Evolutionary conservation across 2,113 vertebrate species (phyloP).

Genomic region (Sylvilagus bachmani): DNA sequence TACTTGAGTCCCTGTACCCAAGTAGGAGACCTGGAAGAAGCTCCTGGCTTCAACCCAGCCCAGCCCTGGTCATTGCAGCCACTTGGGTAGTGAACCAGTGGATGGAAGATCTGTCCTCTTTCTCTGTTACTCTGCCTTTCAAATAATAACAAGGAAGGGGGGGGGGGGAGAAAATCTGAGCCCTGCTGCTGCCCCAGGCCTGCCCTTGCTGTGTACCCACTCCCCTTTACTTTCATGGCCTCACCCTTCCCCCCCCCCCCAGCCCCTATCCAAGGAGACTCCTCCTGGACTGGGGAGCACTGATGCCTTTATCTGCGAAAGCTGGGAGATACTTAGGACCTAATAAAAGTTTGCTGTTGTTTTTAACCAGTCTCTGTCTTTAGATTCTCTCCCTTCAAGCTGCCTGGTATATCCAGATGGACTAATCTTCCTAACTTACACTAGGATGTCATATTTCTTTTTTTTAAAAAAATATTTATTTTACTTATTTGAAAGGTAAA

Average conservation of each 20-base stretch:
- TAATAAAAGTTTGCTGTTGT: neutral
- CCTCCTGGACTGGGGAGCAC: neutral
- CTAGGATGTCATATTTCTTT: too few relatives aligned
- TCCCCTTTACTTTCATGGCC: neutral
- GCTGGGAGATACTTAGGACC: neutral
- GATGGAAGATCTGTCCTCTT: too few relatives aligned
- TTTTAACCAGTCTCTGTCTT: slow-evolving; percentile 14
- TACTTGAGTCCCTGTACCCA: too few relatives aligned
- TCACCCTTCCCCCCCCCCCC: neutral
- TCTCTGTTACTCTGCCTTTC: too few relatives aligned
- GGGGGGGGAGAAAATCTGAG: too few relatives aligned
- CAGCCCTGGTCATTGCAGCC: too few relatives aligned
- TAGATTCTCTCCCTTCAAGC: neutral
- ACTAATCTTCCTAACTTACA: slow-evolving; percentile 7
- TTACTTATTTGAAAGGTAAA: too few relatives aligned
- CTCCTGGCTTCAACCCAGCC: too few relatives aligned
- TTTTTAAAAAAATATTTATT: too few relatives aligned
- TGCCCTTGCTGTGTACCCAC: neutral
- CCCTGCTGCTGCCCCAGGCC: neutral
- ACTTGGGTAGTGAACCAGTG: too few relatives aligned
- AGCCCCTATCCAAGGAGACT: neutral
- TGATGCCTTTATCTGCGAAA: slow-evolving; percentile 8
- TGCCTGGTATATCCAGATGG: neutral
- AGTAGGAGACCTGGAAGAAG: too few relatives aligned
- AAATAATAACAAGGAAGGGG: too few relatives aligned